Evolutionary conservation across 2,113 vertebrate genomes (phyloP).

Genomic region (Vidua macroura): DNA sequence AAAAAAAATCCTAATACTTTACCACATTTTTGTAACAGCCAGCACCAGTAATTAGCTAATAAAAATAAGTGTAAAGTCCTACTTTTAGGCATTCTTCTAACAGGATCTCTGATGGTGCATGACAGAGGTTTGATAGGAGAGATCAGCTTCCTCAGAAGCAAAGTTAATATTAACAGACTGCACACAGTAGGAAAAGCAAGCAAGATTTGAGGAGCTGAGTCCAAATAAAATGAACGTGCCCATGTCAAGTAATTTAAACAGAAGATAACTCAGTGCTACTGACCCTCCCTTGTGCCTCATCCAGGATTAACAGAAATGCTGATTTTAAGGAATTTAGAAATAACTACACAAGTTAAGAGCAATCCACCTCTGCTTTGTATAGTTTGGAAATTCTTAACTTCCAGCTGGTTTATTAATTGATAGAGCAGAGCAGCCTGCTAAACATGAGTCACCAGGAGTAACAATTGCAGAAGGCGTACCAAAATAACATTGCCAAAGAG

Average conservation of each 20-base stretch:
- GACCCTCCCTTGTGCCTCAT: background rate
- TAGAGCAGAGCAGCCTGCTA: background rate
- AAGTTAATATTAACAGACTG: conserved; percentile 66
- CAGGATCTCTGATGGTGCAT: background rate
- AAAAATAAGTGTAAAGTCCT: background rate
- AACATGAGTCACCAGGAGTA: background rate
- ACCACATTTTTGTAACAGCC: background rate
- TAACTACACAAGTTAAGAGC: background rate
- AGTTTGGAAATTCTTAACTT: background rate
- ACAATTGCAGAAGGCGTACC: accelerated
- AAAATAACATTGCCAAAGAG: background rate
- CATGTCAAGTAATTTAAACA: background rate
- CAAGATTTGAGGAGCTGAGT: background rate
- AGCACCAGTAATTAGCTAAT: background rate
- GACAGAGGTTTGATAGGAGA: background rate
- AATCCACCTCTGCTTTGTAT: background rate
- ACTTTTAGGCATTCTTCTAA: background rate
- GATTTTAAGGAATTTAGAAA: background rate
- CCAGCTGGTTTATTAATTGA: background rate
- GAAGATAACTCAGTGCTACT: background rate
- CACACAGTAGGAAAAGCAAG: background rate
- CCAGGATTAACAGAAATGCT: background rate
- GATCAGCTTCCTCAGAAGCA: background rate
- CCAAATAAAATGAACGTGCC: background rate
- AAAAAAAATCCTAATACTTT: background rate